These are phyloP conservation scores for Alcis repandata DNA, from an alignment of 2,888 invertebrate species.

Conservation along the genomic window DNA sequence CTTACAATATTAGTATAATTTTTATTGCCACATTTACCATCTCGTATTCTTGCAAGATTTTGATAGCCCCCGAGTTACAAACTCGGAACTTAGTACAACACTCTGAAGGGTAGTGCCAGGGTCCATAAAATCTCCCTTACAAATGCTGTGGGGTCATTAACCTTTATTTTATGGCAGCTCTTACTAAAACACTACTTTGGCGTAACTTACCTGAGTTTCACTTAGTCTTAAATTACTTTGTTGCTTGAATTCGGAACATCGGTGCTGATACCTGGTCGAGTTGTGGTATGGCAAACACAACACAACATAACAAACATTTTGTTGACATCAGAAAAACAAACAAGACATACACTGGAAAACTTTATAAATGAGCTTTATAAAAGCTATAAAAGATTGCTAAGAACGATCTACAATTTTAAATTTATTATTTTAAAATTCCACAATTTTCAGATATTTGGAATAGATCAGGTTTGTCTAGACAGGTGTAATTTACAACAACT, in stretches of 20 bases:
- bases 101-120: slow-evolving; percentile 49
- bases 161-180: slow-evolving; percentile 70
- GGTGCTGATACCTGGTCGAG: neutral
- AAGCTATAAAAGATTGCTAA: no score
- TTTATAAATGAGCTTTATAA: no score
- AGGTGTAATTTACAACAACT: no score
- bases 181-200: slow-evolving; percentile 54
- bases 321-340: no score
- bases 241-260: slow-evolving; percentile 16
- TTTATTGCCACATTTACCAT: neutral
- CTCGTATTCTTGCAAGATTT: slow-evolving; percentile 5
- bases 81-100: slow-evolving; percentile 19
- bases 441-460: no score
- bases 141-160: slow-evolving; percentile 72
- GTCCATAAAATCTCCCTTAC: slow-evolving; percentile 71
- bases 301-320: no score
- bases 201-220: slow-evolving; percentile 35
- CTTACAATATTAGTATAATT: no score
- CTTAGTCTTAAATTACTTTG: slow-evolving; percentile 36
- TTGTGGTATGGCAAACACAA: neutral
- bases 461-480: no score
- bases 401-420: no score
- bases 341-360: no score
- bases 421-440: no score
- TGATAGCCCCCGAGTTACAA: slow-evolving; percentile 12